Percentiles rank a stretch among this genome's conserved stretches.
Evolutionary conservation across 1,140 invertebrate genomes (phyloP).

Genomic region (Orussus abietinus): DNA sequence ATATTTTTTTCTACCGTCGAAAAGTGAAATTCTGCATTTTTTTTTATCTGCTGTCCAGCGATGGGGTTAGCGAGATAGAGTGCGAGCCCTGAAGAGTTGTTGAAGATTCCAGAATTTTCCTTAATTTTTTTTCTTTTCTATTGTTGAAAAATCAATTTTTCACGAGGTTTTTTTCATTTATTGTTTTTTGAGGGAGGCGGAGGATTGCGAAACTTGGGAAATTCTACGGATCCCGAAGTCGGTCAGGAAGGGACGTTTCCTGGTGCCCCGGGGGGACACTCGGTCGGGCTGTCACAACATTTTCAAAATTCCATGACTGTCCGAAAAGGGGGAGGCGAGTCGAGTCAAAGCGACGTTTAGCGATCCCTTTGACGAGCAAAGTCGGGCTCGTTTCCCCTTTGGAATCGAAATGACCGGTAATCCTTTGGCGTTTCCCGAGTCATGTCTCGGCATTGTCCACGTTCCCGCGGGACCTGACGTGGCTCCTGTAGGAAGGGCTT

Average conservation of each 20-base stretch:
- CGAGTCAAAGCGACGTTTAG: constrained; percentile 21
- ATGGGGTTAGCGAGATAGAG: too few relatives aligned
- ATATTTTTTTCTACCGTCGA: too few relatives aligned
- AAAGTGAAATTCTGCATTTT: too few relatives aligned
- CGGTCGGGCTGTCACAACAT: constrained; percentile 31
- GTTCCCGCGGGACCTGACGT: constrained; percentile 23
- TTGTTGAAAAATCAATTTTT: too few relatives aligned
- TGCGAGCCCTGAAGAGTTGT: too few relatives aligned
- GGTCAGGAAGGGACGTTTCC: background rate
- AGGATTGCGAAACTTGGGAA: too few relatives aligned
- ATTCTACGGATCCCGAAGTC: too few relatives aligned
- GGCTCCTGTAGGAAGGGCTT: constrained; percentile 28
- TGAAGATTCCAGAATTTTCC: constrained; percentile 1
- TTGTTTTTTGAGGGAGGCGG: constrained; percentile 4
- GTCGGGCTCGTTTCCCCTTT: constrained; percentile 12
- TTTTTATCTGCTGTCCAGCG: too few relatives aligned
- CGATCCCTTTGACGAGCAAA: constrained; percentile 22
- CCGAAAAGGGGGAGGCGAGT: background rate
- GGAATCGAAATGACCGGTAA: constrained; percentile 21
- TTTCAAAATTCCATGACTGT: constrained; percentile 17
- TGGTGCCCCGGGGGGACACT: too few relatives aligned
- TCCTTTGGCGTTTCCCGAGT: constrained; percentile 36
- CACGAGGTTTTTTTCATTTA: background rate
- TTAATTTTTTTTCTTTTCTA: constrained; percentile 1
- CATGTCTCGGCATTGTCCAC: constrained; percentile 30